phyloP scores from a whole-genome alignment of 1,140 invertebrate species.

The Ceratosolen solmsi region DNA sequence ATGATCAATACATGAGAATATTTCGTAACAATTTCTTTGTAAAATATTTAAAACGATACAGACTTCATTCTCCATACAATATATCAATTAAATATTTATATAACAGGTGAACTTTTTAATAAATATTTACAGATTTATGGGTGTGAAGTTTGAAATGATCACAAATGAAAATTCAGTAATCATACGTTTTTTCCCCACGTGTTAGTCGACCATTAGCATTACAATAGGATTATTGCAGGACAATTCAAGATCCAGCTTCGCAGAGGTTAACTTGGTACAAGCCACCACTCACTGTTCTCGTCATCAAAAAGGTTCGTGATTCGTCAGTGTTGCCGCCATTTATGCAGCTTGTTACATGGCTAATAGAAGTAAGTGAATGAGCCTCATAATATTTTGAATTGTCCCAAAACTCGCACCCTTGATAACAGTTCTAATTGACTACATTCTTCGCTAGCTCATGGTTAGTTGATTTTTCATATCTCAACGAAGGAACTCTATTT shows the following conservation, averaged over 20 bases:
- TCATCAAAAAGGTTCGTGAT: slow-evolving; percentile 97
- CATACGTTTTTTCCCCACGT: too few species aligned
- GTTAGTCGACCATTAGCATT: background rate
- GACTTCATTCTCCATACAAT: too few species aligned
- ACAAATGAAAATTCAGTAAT: too few species aligned
- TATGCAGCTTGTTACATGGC: slow-evolving; percentile 94
- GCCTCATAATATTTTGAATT: background rate
- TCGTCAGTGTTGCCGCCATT: slow-evolving; percentile 91
- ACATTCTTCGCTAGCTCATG: background rate
- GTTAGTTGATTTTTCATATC: too few species aligned
- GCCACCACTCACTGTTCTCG: slow-evolving; percentile 92
- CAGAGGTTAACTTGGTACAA: slow-evolving; percentile 98
- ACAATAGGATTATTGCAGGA: slow-evolving; percentile 78
- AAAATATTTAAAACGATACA: too few species aligned
- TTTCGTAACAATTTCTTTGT: too few species aligned
- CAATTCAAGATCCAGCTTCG: slow-evolving; percentile 96
- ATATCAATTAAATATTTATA: too few species aligned
- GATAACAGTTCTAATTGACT: background rate
- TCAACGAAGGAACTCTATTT: too few species aligned
- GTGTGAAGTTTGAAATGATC: background rate
- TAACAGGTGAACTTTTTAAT: background rate
- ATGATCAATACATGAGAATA: too few species aligned
- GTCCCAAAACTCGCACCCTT: too few species aligned
- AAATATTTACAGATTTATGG: background rate
- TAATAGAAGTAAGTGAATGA: slow-evolving; percentile 82